Percentiles rank a stretch among this genome's conserved stretches.
These are phyloP conservation scores for Gambelia wislizenii DNA, from an alignment of 2,797 vertebrate species.

Conservation along the genomic window DNA sequence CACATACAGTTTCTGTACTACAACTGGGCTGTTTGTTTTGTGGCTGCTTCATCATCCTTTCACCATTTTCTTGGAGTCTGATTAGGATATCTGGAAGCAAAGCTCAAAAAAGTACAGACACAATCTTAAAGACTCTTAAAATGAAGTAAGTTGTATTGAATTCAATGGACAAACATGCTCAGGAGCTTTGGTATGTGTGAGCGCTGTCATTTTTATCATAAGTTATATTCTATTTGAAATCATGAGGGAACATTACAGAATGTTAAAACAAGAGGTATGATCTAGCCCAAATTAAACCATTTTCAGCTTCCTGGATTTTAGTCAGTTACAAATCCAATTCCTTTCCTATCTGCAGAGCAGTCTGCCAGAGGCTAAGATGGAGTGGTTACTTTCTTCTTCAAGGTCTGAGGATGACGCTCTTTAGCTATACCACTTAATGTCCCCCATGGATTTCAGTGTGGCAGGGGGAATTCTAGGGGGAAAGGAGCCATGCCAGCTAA, in stretches of 20 bases:
- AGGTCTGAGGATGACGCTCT: neutral
- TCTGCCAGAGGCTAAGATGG: too few relatives aligned
- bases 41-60: constrained; percentile 48
- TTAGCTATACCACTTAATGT: neutral
- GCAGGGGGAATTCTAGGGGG: neutral
- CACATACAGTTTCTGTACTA: constrained; percentile 40
- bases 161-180: neutral
- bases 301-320: neutral
- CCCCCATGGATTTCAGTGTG: neutral
- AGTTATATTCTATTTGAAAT: constrained; percentile 59
- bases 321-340: too few relatives aligned
- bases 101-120: constrained; percentile 53
- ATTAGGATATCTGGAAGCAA: constrained; percentile 65
- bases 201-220: constrained; percentile 63
- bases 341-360: too few relatives aligned
- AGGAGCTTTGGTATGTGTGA: constrained; percentile 37
- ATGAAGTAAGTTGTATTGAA: neutral
- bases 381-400: too few relatives aligned
- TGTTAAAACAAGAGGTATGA: constrained; percentile 33
- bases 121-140: neutral
- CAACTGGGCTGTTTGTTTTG: constrained; percentile 40
- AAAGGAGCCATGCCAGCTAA: neutral
- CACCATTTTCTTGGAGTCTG: constrained; percentile 29
- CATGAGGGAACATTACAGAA: constrained; percentile 35
- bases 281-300: neutral